A percentile compares a stretch with the other conserved stretches of the same genome.
Evolutionary conservation across 2,797 vertebrate genomes (phyloP).

Genomic region (Poecilia velifera): DNA sequence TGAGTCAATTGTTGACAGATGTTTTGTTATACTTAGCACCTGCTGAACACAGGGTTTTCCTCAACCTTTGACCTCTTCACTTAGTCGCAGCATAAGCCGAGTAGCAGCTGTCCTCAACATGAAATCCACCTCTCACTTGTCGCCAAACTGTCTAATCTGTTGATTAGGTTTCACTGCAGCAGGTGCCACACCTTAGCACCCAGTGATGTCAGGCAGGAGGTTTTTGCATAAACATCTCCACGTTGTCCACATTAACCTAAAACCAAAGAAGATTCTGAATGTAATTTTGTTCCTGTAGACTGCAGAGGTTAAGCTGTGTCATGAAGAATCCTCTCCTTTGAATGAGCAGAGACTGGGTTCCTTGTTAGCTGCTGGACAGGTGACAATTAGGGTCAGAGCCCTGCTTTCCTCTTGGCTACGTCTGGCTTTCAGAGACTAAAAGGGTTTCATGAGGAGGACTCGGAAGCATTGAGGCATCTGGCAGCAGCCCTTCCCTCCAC

Average conservation of each 20-base stretch:
- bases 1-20: slow-evolving; percentile 3
- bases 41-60: slow-evolving; percentile 39
- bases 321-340: slow-evolving; percentile 31
- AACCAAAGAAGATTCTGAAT: slow-evolving; percentile 36
- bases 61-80: slow-evolving; percentile 48
- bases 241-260: slow-evolving; percentile 35
- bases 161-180: slow-evolving; percentile 34
- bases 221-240: slow-evolving; percentile 32
- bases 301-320: slow-evolving; percentile 30
- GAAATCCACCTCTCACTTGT: slow-evolving; percentile 1
- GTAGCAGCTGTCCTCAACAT: slow-evolving; percentile 48
- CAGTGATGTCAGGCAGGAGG: background rate
- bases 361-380: slow-evolving; percentile 68
- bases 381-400: slow-evolving; percentile 71
- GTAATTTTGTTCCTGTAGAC: slow-evolving; percentile 17
- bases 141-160: slow-evolving; percentile 30
- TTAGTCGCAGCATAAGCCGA: slow-evolving; percentile 57
- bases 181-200: slow-evolving; percentile 13
- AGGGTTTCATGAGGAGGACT: slow-evolving; percentile 61
- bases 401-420: slow-evolving; percentile 51
- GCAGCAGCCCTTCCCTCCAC: slow-evolving; percentile 71
- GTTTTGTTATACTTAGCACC: slow-evolving; percentile 30
- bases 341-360: slow-evolving; percentile 54
- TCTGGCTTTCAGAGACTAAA: slow-evolving; percentile 58
- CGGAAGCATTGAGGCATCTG: slow-evolving; percentile 70